A percentile compares a stretch with the other conserved stretches of the same genome.
Conservation (phyloP, 2,113 vertebrate species). For the Orcinus orca region DNA sequence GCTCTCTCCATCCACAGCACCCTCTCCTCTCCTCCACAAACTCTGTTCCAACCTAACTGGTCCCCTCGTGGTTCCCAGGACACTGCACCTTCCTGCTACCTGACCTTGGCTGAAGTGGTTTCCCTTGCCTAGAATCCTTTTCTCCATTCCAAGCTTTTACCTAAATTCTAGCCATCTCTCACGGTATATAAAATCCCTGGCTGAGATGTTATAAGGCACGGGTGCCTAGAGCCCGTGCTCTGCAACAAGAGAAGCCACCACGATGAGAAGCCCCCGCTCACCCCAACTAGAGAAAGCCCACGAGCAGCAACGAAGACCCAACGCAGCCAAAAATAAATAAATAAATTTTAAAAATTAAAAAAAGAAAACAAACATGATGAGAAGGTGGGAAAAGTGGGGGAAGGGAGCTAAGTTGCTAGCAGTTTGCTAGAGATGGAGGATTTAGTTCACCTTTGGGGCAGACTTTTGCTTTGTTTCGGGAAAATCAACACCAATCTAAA, state of each 20-base stretch:
- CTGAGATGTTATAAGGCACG: not conserved
- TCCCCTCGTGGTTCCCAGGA: not conserved
- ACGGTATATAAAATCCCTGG: not conserved
- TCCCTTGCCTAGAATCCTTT: not conserved
- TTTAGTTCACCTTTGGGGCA: not conserved
- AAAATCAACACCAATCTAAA: not conserved
- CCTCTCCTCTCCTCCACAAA: not conserved
- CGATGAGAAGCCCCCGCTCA: no score
- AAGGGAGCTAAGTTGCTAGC: not conserved
- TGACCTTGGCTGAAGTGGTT: not conserved
- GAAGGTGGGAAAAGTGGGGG: not conserved
- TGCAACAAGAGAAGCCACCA: no score
- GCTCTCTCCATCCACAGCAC: not conserved
- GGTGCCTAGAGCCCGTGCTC: no score
- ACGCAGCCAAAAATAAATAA: no score
- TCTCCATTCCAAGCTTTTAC: not conserved
- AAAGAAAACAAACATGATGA: not conserved
- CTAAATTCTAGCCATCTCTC: not conserved
- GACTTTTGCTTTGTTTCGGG: conserved; percentile 20
- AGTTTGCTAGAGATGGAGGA: not conserved
- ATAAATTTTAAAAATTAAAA: no score
- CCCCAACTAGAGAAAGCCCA: no score
- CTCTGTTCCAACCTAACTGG: not conserved
- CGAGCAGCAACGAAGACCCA: no score
- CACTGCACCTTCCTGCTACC: not conserved